A percentile compares a stretch with the other conserved stretches of the same genome.
Conservation (phyloP, 2,888 invertebrate species). For the Eristalis pertinax region DNA sequence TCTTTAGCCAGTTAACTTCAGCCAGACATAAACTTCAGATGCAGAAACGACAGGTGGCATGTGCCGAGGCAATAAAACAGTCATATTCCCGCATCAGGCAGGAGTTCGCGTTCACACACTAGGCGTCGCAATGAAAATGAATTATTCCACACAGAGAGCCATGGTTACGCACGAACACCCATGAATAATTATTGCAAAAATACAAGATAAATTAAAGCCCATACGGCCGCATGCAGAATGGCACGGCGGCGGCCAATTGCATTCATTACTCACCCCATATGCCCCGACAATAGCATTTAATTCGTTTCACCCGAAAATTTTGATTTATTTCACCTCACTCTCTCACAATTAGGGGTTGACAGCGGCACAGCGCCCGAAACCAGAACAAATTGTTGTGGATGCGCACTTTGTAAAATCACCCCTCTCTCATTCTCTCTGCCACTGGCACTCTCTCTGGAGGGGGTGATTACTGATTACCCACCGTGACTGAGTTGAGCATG, state of each 20-base stretch:
- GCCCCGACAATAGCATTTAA: slow-evolving; percentile 53
- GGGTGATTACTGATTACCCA: slow-evolving; percentile 22
- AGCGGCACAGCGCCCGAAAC: slow-evolving; percentile 25
- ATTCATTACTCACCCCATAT: slow-evolving; percentile 31
- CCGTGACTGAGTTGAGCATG: slow-evolving; percentile 62
- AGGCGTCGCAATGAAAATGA: slow-evolving; percentile 22
- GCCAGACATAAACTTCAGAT: not conserved
- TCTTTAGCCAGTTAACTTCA: not conserved
- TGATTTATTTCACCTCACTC: slow-evolving; percentile 65
- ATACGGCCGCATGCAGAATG: not conserved
- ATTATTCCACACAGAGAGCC: slow-evolving; percentile 15
- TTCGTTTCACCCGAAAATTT: slow-evolving; percentile 64
- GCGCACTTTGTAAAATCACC: slow-evolving; percentile 50
- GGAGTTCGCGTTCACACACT: not conserved
- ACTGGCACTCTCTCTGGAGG: slow-evolving; percentile 26
- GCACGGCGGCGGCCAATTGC: not conserved
- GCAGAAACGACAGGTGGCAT: not conserved
- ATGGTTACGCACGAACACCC: slow-evolving; percentile 38
- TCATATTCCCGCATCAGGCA: not conserved
- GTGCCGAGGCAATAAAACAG: not conserved
- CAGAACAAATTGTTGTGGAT: slow-evolving; percentile 63
- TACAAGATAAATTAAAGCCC: slow-evolving; percentile 23
- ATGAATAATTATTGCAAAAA: slow-evolving; percentile 48
- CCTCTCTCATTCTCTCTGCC: slow-evolving; percentile 2
- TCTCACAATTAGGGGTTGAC: slow-evolving; percentile 49